phyloP scores from a whole-genome alignment of 2,888 invertebrate species.

The Polylopha cassiicola region DNA sequence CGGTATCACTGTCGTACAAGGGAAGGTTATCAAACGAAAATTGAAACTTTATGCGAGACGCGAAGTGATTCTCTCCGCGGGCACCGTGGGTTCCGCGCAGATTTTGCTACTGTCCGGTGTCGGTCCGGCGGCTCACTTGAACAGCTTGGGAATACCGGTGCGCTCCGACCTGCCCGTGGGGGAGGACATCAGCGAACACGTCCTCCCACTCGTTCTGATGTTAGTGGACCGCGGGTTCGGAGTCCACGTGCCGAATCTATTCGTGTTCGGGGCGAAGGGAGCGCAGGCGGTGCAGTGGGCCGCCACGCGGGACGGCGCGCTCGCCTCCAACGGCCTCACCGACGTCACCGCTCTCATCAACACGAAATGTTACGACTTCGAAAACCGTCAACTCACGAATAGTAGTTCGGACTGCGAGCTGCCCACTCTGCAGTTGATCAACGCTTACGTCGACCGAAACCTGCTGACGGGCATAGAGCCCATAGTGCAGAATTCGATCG shows the following conservation, averaged over 20 bases:
- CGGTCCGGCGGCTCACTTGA: conserved; percentile 44
- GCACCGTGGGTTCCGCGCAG: conserved; percentile 49
- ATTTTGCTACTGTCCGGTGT: conserved; percentile 55
- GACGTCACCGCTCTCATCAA: conserved; percentile 45
- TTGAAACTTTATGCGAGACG: conserved; percentile 36
- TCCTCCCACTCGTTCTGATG: conserved; percentile 36
- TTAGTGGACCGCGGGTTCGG: conserved; percentile 31
- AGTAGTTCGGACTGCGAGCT: conserved; percentile 38
- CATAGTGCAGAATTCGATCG: conserved; percentile 26
- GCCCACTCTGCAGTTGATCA: conserved; percentile 44
- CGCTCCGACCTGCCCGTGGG: conserved; percentile 48
- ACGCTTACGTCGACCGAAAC: conserved; percentile 37
- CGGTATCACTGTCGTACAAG: conserved; percentile 40
- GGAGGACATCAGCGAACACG: conserved; percentile 47
- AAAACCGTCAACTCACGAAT: conserved; percentile 29
- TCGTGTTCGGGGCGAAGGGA: conserved; percentile 13
- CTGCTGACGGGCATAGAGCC: conserved; percentile 25
- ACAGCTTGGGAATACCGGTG: conserved; percentile 35
- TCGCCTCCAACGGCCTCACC: conserved; percentile 47
- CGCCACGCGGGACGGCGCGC: conserved; percentile 31
- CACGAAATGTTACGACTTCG: conserved; percentile 44
- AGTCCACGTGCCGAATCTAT: conserved; percentile 16
- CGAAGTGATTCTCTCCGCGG: conserved; percentile 55
- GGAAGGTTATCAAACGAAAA: conserved; percentile 4
- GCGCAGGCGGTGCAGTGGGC: conserved; percentile 31